These are phyloP conservation scores for Micropoecilia bifurca DNA, from an alignment of 2,797 vertebrate genomes.

Conservation along the genomic window DNA sequence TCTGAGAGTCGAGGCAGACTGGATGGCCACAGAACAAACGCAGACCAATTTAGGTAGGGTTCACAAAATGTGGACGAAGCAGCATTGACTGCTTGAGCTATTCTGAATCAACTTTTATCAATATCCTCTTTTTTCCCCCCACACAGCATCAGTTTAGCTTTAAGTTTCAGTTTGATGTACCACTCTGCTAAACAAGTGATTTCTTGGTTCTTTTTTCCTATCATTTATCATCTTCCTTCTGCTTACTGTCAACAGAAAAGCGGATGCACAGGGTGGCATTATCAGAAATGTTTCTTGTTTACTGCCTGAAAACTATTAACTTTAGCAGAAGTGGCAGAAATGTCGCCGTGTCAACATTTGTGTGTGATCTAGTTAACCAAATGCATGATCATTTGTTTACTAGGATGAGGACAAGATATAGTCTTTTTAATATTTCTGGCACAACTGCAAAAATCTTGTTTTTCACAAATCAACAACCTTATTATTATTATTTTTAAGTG, in stretches of 20 bases:
- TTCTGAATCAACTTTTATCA: neutral
- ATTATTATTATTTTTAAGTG: neutral
- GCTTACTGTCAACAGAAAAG: neutral
- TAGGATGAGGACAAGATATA: neutral
- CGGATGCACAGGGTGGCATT: neutral
- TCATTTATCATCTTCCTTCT: neutral
- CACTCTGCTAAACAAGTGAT: neutral
- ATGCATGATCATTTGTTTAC: neutral
- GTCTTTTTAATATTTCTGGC: neutral
- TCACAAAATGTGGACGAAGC: neutral
- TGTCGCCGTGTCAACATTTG: neutral
- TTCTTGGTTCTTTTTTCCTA: neutral
- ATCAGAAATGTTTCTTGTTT: neutral
- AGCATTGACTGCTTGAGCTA: neutral
- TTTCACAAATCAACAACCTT: neutral
- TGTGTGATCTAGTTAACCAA: neutral
- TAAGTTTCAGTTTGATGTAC: neutral
- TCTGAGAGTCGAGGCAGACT: conserved; percentile 6
- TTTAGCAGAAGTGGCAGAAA: neutral
- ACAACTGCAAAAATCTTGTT: neutral
- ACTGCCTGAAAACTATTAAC: neutral
- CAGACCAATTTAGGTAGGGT: neutral
- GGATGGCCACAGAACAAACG: neutral
- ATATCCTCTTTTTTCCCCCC: neutral
- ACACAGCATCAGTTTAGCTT: neutral